Evolutionary conservation across 2,113 vertebrate genomes (phyloP).

Genomic region (Apodemus speciosus): DNA sequence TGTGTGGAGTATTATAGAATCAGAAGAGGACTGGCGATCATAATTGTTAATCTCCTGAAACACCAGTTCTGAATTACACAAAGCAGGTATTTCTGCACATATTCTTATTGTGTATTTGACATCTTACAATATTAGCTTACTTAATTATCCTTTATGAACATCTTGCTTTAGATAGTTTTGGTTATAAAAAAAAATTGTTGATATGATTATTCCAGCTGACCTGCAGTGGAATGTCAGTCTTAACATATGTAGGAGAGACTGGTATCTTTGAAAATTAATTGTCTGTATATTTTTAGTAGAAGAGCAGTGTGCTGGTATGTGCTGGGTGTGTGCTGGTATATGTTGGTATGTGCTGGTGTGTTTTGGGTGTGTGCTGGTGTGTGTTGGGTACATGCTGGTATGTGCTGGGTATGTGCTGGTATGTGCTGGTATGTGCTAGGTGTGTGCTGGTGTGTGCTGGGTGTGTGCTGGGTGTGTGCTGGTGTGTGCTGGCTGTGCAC

Average conservation of each 20-base stretch:
- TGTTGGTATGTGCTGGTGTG: no score
- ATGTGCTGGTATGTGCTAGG: no score
- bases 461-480: neutral
- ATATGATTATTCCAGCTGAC: conserved; percentile 71
- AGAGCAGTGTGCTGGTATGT: neutral
- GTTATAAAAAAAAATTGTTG: conserved; percentile 72
- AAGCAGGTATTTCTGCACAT: conserved; percentile 82
- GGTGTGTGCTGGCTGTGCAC: neutral
- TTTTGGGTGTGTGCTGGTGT: no score
- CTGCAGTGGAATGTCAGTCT: conserved; percentile 52
- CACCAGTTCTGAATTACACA: conserved; percentile 81
- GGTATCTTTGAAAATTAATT: conserved; percentile 56
- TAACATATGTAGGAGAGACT: conserved; percentile 40
- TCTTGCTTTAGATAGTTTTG: conserved; percentile 70
- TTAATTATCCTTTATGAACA: conserved; percentile 86
- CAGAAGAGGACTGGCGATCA: conserved; percentile 87
- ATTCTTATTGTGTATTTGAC: conserved; percentile 82
- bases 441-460: no score
- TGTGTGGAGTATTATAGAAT: conserved; percentile 90
- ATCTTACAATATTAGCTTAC: conserved; percentile 81
- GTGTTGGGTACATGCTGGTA: no score
- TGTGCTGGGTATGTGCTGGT: no score
- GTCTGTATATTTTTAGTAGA: neutral
- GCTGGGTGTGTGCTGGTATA: neutral
- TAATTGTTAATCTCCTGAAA: conserved; percentile 91